phyloP scores from a whole-genome alignment of 2,113 vertebrate species.

The Psophia crepitans region DNA sequence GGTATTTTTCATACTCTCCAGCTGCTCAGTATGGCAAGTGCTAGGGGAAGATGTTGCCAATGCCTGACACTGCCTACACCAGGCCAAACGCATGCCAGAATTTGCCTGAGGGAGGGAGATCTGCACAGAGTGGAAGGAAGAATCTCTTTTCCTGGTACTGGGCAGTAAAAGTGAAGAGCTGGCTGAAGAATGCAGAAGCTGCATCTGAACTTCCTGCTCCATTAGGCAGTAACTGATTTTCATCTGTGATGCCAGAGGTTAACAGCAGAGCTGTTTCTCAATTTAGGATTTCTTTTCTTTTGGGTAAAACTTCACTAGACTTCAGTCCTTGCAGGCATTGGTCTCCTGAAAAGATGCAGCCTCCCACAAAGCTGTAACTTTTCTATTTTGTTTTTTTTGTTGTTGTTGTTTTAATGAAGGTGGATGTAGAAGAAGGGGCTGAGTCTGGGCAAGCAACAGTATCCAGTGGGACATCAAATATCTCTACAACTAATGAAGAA shows the following conservation, averaged over 20 bases:
- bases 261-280: neutral
- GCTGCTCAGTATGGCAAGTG: neutral
- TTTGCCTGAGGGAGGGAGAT: neutral
- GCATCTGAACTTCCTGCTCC: neutral
- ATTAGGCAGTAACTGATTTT: neutral
- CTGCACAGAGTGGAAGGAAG: neutral
- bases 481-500: conserved; percentile 61
- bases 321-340: neutral
- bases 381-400: neutral
- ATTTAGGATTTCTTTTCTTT: neutral
- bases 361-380: neutral
- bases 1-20: neutral
- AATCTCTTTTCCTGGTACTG: neutral
- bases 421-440: conserved; percentile 62
- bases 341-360: neutral
- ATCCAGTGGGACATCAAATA: conserved; percentile 50
- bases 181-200: neutral
- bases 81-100: neutral
- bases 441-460: conserved; percentile 65
- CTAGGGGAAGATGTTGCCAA: neutral
- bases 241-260: neutral
- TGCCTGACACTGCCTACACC: neutral
- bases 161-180: neutral
- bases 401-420: conserved; percentile 63
- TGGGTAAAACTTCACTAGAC: neutral